Conservation (phyloP, 1,140 invertebrate genomes). For the Drosophila fuyamai region DNA sequence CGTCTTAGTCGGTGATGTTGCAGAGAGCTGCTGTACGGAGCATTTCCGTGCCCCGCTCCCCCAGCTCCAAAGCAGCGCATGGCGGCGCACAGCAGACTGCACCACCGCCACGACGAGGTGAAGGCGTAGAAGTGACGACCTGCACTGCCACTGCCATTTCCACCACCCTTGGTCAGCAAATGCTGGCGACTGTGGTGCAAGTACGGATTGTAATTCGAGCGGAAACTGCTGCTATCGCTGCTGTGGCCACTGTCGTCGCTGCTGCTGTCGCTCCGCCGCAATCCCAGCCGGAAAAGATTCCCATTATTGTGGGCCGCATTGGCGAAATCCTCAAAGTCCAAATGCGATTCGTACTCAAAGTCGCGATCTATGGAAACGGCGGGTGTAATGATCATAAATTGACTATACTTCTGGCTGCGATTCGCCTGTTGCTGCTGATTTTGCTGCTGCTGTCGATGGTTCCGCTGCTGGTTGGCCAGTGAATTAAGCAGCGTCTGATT, state of each 20-base stretch:
- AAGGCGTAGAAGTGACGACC: constrained; percentile 71
- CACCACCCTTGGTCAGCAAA: constrained; percentile 61
- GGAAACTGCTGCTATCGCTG: constrained; percentile 74
- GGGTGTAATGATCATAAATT: constrained; percentile 84
- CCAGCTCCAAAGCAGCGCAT: constrained; percentile 83
- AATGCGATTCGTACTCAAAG: constrained; percentile 73
- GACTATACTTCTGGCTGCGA: constrained; percentile 77
- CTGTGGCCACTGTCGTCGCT: constrained; percentile 76
- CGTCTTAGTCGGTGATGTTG: constrained; percentile 69
- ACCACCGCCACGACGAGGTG: constrained; percentile 82
- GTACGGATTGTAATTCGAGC: constrained; percentile 81
- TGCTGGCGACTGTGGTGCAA: constrained; percentile 81
- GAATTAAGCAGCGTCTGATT: constrained; percentile 82
- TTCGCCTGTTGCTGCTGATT: constrained; percentile 28
- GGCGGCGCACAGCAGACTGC: constrained; percentile 78
- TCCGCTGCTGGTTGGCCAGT: constrained; percentile 64
- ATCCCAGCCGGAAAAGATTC: constrained; percentile 74
- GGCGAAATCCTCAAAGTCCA: constrained; percentile 75
- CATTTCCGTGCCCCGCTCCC: constrained; percentile 53
- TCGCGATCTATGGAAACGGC: constrained; percentile 84
- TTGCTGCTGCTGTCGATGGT: constrained; percentile 32
- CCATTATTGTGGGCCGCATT: constrained; percentile 78
- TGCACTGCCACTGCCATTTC: constrained; percentile 2
- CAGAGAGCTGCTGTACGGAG: constrained; percentile 73
- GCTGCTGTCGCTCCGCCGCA: constrained; percentile 71